Base-by-base conservation (phyloP, 2,888 invertebrate genomes). In the Sarcophaga caerulescens region DNA sequence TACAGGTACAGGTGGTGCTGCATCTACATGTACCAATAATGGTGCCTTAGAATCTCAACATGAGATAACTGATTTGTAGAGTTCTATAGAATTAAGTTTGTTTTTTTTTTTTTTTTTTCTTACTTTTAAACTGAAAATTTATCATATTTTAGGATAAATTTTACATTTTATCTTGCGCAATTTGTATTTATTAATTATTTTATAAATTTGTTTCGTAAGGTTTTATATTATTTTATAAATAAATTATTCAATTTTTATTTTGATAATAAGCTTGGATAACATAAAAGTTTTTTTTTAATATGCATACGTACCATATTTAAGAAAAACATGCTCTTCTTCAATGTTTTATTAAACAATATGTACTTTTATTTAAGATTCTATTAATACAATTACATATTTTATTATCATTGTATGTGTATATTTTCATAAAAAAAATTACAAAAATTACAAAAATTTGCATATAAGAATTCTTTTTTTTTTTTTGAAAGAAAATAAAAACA, bases 61-160 rank as follows among this genome's bases (percentile, higher is more conserved):
- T 47, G 92, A 92, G 90, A 92, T 92, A 73, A 92, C 92, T 79
- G 92, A 92, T 89, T 90, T 92, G 89, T 92, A 92, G 80, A 70
- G 35, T 81, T 79, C 60, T 65, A 60, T 68, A 73, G 25, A 83
- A 63, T 23, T 60, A 35, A 62, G 59, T 65, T 63, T 45, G 63
- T 74, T 82, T 23, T 44, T 65, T 23, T 44, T 45, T 68, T 74
- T 82, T 23, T 44, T 65, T 23, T 23, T 25, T 65, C 35, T 35
- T 35, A 35, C 35, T 47, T 47, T 47, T 14, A 47, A 47, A 47
- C 47, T 12, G 14, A 65, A 14, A 60, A 71, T 70, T 59, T 57
- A 68, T 35, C 35, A 66, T 59, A 14, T 25, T 66, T 5, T 35
- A 47, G 44, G 11, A n/a, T 62, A 57, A 68, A 73, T 35, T 25